Base-by-base conservation (phyloP, 2,113 vertebrate genomes). In the Pluvianellus socialis region DNA sequence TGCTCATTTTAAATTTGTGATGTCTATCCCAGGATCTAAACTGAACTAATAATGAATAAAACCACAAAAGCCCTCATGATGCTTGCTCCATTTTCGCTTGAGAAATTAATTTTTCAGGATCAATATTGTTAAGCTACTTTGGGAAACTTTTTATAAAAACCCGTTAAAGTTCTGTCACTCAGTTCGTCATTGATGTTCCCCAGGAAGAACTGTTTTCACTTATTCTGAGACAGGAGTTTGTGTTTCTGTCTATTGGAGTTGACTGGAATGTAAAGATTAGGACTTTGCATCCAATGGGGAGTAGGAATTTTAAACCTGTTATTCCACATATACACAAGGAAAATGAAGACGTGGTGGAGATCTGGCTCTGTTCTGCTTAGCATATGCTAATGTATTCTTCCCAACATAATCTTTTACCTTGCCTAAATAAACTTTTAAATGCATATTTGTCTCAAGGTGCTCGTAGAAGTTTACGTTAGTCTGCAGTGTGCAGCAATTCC, bases 391-490 rank as follows among this genome's bases (percentile, higher is more conserved):
- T 62, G 4, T 27, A 72, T 72, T 86, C 38, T 92, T 94, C 42
- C 92, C 67, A 42, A 4, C 62, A 62, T 83, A 66, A 85, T 88
- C 53, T 83, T 85, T 94, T 93, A 76, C 67, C 58, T 94, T 93
- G 53, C 77, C 90, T 90, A 92, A 96, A 93, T 95, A 95, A 96
- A 93, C 92, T 96, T 96, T 16, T 73, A 96, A 96, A 94, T 82
- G 49, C 15, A 0, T 70, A 68, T 95, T 94, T 96, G 59, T 96
- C 96, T 97, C 92, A 92, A 93, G 93, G 82, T 94, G 90, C 93
- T 94, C 81, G 26, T 93, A 92, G 85, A 91, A 62, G 85, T 93
- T 96, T 90, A 87, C 40, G 35, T 92, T 79, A 88, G 33, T 73
- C 74, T 93, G 87, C 77, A 85, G 71, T 45, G 52, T 86, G 90